phyloP scores from a whole-genome alignment of 2,113 vertebrate species.

The Garra rufa region DNA sequence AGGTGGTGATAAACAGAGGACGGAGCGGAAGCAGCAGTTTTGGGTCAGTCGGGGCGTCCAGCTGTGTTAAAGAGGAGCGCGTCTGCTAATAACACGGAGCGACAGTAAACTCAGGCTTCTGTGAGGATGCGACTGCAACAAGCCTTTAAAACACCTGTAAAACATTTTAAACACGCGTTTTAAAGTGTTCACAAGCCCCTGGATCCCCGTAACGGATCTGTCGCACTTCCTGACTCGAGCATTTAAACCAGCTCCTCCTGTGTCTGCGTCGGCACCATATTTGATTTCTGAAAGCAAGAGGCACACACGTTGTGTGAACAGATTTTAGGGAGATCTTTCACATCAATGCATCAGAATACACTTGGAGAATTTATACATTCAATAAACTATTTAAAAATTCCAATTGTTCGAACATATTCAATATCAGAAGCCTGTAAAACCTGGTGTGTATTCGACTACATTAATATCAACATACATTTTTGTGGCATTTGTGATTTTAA shows the following conservation, averaged over 20 bases:
- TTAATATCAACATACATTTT: neutral
- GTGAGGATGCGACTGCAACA: constrained; percentile 24
- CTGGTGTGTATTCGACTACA: neutral
- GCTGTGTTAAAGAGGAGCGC: neutral
- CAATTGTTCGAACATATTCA: no score
- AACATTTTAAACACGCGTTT: constrained; percentile 76
- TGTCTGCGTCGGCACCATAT: constrained; percentile 74
- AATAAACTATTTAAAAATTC: no score
- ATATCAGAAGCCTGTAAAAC: no score
- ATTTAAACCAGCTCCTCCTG: constrained; percentile 89
- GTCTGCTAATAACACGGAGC: neutral
- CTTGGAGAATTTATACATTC: neutral
- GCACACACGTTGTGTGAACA: neutral
- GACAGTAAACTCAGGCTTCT: constrained; percentile 2
- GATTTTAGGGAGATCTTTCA: neutral
- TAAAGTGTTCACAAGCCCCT: constrained; percentile 73
- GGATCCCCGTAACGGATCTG: constrained; percentile 71
- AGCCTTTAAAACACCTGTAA: constrained; percentile 73
- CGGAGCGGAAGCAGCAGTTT: neutral
- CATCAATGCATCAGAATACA: neutral
- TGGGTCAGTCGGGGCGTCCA: neutral
- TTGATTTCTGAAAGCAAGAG: constrained; percentile 79
- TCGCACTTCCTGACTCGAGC: constrained; percentile 88
- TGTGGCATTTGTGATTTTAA: neutral
- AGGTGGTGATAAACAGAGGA: neutral